These are phyloP conservation scores for Scophthalmus maximus DNA, from an alignment of 2,113 vertebrate genomes.

Conservation along the genomic window DNA sequence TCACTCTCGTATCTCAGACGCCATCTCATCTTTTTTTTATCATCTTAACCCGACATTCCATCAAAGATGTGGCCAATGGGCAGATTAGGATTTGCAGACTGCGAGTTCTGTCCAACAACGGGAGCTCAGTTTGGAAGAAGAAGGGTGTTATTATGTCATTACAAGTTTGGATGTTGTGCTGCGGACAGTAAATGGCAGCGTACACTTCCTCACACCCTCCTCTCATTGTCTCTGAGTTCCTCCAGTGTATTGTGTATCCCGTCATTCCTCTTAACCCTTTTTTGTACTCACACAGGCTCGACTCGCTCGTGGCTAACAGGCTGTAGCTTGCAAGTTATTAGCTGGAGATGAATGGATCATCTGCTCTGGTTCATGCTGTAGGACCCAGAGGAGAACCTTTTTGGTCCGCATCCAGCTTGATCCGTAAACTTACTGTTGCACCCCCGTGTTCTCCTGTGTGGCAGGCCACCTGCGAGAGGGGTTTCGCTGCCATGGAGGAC, in stretches of 20 bases:
- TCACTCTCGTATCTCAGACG: neutral
- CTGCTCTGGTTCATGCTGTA: neutral
- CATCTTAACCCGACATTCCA: constrained; percentile 30
- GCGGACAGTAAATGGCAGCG: constrained; percentile 21
- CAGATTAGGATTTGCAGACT: constrained; percentile 34
- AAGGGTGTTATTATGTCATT: neutral
- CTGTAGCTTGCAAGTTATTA: constrained; percentile 60
- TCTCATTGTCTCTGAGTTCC: constrained; percentile 39
- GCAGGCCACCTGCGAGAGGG: constrained; percentile 86
- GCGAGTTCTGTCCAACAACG: neutral
- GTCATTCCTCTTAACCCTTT: constrained; percentile 54
- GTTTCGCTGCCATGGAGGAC: constrained; percentile 87
- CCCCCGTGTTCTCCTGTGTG: constrained; percentile 11
- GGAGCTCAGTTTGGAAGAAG: constrained; percentile 6
- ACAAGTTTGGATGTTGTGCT: neutral
- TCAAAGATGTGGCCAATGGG: constrained; percentile 5
- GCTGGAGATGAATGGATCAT: constrained; percentile 27
- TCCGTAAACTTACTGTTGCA: constrained; percentile 30
- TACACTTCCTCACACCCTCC: constrained; percentile 2
- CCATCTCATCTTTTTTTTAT: too few relatives aligned
- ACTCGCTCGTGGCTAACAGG: constrained; percentile 65
- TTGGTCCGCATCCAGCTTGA: constrained; percentile 20
- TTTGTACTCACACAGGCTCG: constrained; percentile 66
- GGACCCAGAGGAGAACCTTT: constrained; percentile 31
- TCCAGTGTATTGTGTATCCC: constrained; percentile 44